These are phyloP conservation scores for Drosophila quasianomalipes DNA, from an alignment of 2,888 invertebrate genomes.

Conservation along the genomic window DNA sequence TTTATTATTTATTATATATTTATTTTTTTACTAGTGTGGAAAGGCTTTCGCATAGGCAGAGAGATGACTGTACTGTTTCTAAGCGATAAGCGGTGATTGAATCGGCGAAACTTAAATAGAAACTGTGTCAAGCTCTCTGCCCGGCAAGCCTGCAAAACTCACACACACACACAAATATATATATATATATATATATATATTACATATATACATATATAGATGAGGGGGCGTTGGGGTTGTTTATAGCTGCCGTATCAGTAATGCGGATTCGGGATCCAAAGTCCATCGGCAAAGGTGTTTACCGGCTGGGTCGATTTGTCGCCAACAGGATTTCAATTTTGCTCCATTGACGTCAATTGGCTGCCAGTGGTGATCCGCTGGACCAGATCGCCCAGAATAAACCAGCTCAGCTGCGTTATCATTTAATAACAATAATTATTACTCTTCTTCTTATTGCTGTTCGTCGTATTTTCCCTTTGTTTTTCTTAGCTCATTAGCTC, in stretches of 20 bases:
- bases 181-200: background rate
- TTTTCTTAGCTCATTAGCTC: constrained; percentile 4
- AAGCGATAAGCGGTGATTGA: constrained; percentile 37
- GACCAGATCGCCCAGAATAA: constrained; percentile 31
- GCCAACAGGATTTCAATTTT: constrained; percentile 62
- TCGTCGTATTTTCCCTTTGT: background rate
- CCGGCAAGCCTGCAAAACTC: constrained; percentile 3
- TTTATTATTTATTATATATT: too few species aligned
- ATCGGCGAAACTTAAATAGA: constrained; percentile 20
- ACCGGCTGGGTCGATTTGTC: constrained; percentile 50
- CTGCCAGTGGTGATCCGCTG: constrained; percentile 20
- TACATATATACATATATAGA: background rate
- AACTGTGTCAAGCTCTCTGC: constrained; percentile 58
- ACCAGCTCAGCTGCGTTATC: constrained; percentile 51
- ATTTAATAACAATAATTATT: constrained; percentile 4
- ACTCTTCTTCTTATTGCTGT: constrained; percentile 25
- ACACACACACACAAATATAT: background rate
- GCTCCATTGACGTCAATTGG: constrained; percentile 70
- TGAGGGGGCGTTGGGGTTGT: constrained; percentile 1
- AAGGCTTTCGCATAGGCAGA: background rate
- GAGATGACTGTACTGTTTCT: constrained; percentile 25
- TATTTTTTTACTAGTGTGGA: background rate
- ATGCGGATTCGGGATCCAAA: constrained; percentile 45
- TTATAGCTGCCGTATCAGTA: constrained; percentile 8
- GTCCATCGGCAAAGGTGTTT: constrained; percentile 72